Percentiles rank a stretch among this genome's conserved stretches.
Conservation (phyloP, 2,888 invertebrate species). For the Helleia helle region DNA sequence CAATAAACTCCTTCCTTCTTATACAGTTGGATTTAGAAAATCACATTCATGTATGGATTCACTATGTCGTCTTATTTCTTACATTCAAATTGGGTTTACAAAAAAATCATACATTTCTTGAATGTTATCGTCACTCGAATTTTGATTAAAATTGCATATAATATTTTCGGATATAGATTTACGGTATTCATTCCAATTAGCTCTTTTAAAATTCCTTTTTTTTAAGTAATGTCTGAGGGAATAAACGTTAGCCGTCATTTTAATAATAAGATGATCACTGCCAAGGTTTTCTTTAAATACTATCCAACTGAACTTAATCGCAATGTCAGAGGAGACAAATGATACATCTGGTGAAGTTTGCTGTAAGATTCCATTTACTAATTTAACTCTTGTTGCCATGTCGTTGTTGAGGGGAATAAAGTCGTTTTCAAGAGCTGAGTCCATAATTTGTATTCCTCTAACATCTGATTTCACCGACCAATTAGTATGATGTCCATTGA, state of each 20-base stretch:
- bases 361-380: constrained; percentile 4
- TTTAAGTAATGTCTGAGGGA: no score
- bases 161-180: not conserved
- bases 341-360: not conserved
- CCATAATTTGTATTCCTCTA: constrained; percentile 9
- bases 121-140: not conserved
- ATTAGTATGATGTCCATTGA: constrained; percentile 16
- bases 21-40: no score
- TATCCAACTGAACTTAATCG: not conserved
- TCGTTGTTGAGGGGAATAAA: constrained; percentile 10
- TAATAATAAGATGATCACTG: not conserved
- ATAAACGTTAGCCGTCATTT: no score
- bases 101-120: not conserved
- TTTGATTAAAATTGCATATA: not conserved
- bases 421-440: constrained; percentile 11
- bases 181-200: not conserved
- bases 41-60: no score
- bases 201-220: not conserved
- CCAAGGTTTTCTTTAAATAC: constrained; percentile 1
- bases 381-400: constrained; percentile 10
- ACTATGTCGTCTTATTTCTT: constrained; percentile 6
- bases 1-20: no score
- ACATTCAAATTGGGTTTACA: constrained; percentile 10
- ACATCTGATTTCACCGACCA: constrained; percentile 17
- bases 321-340: not conserved